phyloP scores from a whole-genome alignment of 2,888 invertebrate genomes.

The Drosophila subquinaria region DNA sequence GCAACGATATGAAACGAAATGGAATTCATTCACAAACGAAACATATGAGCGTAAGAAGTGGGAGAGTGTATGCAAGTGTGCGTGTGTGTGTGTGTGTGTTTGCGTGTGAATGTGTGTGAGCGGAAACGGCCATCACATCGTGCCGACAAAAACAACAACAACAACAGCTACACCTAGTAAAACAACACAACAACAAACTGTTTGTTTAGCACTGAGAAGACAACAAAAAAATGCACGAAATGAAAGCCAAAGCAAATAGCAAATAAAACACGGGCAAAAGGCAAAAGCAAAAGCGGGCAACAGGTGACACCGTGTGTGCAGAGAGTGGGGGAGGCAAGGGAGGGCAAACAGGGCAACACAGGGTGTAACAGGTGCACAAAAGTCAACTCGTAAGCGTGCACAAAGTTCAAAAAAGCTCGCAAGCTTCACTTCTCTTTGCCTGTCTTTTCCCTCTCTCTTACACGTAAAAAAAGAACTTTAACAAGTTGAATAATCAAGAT shows the following conservation, averaged over 20 bases:
- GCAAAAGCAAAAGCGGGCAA: constrained; percentile 45
- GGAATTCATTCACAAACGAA: constrained; percentile 81
- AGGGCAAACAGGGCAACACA: constrained; percentile 18
- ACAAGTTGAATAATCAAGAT: constrained; percentile 35
- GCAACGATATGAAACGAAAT: constrained; percentile 53
- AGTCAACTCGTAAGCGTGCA: constrained; percentile 30
- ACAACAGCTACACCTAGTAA: constrained; percentile 69
- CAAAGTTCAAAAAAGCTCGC: constrained; percentile 46
- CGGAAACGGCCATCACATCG: constrained; percentile 85
- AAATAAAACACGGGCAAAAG: constrained; percentile 48
- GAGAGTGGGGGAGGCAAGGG: not conserved
- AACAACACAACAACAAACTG: constrained; percentile 75
- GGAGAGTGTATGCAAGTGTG: constrained; percentile 19
- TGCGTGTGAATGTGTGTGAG: constrained; percentile 58
- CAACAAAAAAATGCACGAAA: constrained; percentile 44
- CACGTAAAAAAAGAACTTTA: constrained; percentile 4
- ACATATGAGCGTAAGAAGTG: constrained; percentile 34
- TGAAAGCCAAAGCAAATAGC: constrained; percentile 65
- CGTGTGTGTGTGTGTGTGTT: constrained; percentile 13
- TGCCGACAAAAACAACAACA: constrained; percentile 67
- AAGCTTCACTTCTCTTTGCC: too few relatives aligned
- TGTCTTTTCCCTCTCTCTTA: not conserved
- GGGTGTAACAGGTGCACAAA: constrained; percentile 73
- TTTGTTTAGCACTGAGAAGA: constrained; percentile 74
- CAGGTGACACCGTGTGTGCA: constrained; percentile 59